Conservation (phyloP, 1,140 invertebrate genomes). For the Ceratina calcarata region DNA sequence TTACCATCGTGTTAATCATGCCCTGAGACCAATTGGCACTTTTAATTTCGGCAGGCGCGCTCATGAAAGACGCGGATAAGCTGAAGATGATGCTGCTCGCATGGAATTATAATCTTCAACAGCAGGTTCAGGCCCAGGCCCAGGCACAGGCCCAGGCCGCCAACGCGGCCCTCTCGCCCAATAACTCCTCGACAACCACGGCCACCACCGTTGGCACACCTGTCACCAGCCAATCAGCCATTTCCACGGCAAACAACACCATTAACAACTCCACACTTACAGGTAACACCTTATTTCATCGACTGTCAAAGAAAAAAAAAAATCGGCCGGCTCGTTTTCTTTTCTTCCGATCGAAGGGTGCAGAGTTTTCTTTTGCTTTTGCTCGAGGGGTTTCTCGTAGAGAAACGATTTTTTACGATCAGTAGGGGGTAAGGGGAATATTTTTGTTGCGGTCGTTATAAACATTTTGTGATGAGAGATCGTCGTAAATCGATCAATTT, state of each 20-base stretch:
- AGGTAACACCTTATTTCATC: conserved; percentile 73
- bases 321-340: not conserved
- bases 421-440: too few relatives aligned
- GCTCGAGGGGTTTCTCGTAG: too few relatives aligned
- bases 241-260: conserved; percentile 79
- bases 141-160: conserved; percentile 77
- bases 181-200: conserved; percentile 78
- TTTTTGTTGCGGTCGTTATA: too few relatives aligned
- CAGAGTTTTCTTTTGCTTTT: too few relatives aligned
- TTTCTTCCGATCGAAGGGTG: not conserved
- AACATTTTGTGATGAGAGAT: too few relatives aligned
- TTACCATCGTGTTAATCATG: conserved; percentile 22
- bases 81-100: conserved; percentile 91
- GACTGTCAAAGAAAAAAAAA: not conserved
- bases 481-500: too few relatives aligned
- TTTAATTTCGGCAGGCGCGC: conserved; percentile 80
- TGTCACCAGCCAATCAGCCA: conserved; percentile 79
- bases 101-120: conserved; percentile 88
- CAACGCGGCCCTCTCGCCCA: conserved; percentile 77
- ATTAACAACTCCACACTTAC: conserved; percentile 79
- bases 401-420: too few relatives aligned
- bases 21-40: conserved; percentile 71
- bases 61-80: conserved; percentile 91
- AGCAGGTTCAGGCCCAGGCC: conserved; percentile 81
- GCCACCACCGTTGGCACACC: conserved; percentile 79